These are phyloP conservation scores for Polia nebulosa DNA, from an alignment of 2,888 invertebrate species.

Conservation along the genomic window DNA sequence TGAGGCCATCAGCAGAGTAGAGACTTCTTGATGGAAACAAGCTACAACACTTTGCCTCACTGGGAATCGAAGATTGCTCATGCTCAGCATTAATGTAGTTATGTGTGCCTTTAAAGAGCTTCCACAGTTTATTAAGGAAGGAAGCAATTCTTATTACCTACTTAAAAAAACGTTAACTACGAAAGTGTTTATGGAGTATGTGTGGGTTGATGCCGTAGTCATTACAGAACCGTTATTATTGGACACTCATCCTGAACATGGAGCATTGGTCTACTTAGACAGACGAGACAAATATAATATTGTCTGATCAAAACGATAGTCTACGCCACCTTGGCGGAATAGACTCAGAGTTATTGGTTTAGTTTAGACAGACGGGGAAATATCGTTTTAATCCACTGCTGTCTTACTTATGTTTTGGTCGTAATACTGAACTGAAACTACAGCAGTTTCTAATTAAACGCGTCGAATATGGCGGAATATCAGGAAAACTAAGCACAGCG, in stretches of 20 bases:
- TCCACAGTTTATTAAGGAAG: slow-evolving; percentile 12
- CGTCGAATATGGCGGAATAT: too few species aligned
- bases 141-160: slow-evolving; percentile 10
- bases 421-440: background rate
- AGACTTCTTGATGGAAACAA: background rate
- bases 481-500: background rate
- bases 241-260: slow-evolving; percentile 30
- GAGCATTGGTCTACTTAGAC: slow-evolving; percentile 20
- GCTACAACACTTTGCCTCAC: background rate
- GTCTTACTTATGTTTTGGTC: too few species aligned
- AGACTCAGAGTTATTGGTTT: too few species aligned
- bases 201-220: slow-evolving; percentile 40
- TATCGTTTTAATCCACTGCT: too few species aligned
- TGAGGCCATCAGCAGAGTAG: too few species aligned
- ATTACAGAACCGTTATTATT: slow-evolving; percentile 50
- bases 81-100: background rate
- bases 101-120: background rate
- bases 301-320: background rate
- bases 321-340: background rate
- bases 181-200: slow-evolving; percentile 4
- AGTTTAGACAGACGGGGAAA: too few species aligned
- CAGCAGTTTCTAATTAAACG: background rate
- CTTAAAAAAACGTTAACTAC: slow-evolving; percentile 24
- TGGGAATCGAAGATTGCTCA: background rate
- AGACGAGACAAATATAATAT: slow-evolving; percentile 1